A percentile compares a stretch with the other conserved stretches of the same genome.
phyloP scores from a whole-genome alignment of 2,888 invertebrate species.

The Drosophila barbarae region DNA sequence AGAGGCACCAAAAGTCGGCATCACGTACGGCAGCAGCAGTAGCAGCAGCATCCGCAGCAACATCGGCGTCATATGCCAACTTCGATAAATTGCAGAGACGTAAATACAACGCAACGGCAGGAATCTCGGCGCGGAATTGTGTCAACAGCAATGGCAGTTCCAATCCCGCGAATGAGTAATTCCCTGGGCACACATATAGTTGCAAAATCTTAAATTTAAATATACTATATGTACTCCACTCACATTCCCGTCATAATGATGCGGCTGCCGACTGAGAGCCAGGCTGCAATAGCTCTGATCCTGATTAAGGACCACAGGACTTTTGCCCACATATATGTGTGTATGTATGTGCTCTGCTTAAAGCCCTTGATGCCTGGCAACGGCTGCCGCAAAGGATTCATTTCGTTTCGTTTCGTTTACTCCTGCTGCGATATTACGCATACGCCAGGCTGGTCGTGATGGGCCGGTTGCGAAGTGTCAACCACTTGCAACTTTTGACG shows the following conservation, averaged over 20 bases:
- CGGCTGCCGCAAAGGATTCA: conserved; percentile 26
- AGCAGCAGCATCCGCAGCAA: neutral
- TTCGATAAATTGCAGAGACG: conserved; percentile 60
- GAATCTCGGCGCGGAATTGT: conserved; percentile 57
- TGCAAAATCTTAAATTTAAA: conserved; percentile 35
- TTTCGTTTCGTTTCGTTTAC: conserved; percentile 27
- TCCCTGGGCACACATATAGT: conserved; percentile 21
- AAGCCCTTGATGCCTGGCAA: conserved; percentile 28
- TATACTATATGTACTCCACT: conserved; percentile 13
- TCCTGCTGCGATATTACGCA: conserved; percentile 24
- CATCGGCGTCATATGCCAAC: conserved; percentile 36
- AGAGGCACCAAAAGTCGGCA: conserved; percentile 11
- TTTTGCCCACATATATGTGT: neutral
- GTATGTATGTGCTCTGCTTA: conserved; percentile 3
- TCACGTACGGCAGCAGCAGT: conserved; percentile 11
- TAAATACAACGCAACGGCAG: conserved; percentile 61
- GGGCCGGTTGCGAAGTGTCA: conserved; percentile 32
- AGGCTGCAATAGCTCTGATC: conserved; percentile 15
- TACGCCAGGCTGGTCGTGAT: conserved; percentile 5
- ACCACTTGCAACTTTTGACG: conserved; percentile 43
- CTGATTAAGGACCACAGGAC: conserved; percentile 29
- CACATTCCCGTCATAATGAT: conserved; percentile 26
- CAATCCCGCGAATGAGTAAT: conserved; percentile 15
- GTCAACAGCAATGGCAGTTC: conserved; percentile 56
- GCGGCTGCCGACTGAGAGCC: conserved; percentile 13